Evolutionary conservation across 2,113 vertebrate genomes (phyloP), one percentile per base, ranked within the genome.

Genomic region (Microtus ochrogaster): DNA sequence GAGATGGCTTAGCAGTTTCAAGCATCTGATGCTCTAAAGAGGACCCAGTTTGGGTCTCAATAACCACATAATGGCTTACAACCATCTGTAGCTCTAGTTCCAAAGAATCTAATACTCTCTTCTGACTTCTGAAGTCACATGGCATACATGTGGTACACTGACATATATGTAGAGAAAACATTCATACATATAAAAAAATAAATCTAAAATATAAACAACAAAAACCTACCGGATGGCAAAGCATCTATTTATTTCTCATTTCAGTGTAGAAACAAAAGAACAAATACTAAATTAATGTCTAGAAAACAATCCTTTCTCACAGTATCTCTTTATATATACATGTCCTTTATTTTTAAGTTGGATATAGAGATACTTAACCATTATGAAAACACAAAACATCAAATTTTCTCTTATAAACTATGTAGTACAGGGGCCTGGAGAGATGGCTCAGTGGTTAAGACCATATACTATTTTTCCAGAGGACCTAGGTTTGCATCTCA

Each of bases 361-460:
- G 22, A 86, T 70, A 14, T 55, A 44, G 65, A 47, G n/a, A 90
- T 65, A 90, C 39, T 87, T 8, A 96, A 96, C 3, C 68, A 95
- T 68, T 87, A 39, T 95, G 47, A 95, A 90, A 68, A 85, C 58
- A 73, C 3, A 73, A 93, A 24, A 52, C 89, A 81, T 36, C 36
- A 91, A 93, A 82, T 24, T 82, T 94, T 91, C 41, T 21, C 83
- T 88, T 82, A 83, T 76, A 94, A 93, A 94, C 33, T 89, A 90
- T 70, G 21, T 78, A 70, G 30, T 70, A 87, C 3, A 70, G 12
- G 30, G 63, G 26, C 28, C 63, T 44, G 28, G 63, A 36, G 63
- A 66, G 28, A 66, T 33, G 4, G 14, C 61, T 66, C 8, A 36
- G 14, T 22, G 28, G 26, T 85, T 66, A 66, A 85, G 58, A 36